phyloP scores from a whole-genome alignment of 2,113 vertebrate species.

The Ctenodactylus gundi region DNA sequence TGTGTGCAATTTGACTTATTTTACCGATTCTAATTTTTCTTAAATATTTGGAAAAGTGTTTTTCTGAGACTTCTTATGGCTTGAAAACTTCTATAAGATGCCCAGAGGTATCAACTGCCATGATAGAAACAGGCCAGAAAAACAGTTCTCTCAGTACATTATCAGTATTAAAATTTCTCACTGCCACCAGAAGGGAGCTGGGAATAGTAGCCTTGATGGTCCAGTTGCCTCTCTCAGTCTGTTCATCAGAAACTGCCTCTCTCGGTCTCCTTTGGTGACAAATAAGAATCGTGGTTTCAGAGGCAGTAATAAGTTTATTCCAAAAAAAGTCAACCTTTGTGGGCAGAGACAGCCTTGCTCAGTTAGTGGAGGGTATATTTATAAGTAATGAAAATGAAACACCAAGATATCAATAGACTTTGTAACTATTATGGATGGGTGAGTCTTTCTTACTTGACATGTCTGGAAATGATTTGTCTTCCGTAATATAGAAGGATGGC shows the following conservation, averaged over 20 bases:
- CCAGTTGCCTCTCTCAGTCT: background rate
- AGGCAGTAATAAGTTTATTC: slow-evolving; percentile 28
- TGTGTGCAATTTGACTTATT: background rate
- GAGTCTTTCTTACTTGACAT: slow-evolving; percentile 62
- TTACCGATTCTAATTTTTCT: background rate
- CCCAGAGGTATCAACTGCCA: background rate
- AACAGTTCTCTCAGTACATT: background rate
- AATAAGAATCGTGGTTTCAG: slow-evolving; percentile 23
- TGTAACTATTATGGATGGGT: slow-evolving; percentile 78
- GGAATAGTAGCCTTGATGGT: background rate
- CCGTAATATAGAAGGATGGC: slow-evolving; percentile 74
- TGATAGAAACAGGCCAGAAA: background rate
- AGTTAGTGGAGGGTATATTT: slow-evolving; percentile 54
- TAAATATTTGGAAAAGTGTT: background rate
- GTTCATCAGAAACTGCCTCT: background rate
- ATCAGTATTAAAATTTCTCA: background rate
- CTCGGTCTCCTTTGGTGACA: background rate
- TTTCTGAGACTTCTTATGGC: background rate
- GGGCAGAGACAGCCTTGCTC: slow-evolving; percentile 57
- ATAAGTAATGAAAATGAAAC: slow-evolving; percentile 73
- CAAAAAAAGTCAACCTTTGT: slow-evolving; percentile 62
- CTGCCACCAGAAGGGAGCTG: background rate
- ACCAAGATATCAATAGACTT: slow-evolving; percentile 69
- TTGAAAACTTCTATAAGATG: background rate
- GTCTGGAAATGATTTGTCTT: slow-evolving; percentile 76